Conservation (phyloP, 1,140 invertebrate genomes). For the Nephotettix cincticeps region DNA sequence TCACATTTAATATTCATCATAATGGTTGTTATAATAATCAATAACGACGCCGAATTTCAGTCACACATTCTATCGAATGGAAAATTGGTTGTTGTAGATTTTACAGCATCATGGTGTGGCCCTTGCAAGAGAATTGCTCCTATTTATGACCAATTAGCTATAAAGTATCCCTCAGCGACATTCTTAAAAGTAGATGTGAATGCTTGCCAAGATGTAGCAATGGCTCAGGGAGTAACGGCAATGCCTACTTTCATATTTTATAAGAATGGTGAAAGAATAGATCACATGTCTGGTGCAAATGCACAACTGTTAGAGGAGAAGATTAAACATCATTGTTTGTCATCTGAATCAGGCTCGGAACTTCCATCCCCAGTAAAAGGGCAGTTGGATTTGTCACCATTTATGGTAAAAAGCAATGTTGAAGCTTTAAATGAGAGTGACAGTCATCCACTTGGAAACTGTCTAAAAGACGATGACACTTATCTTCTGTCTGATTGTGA, state of each 20-base stretch:
- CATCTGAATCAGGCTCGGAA: slow-evolving; percentile 55
- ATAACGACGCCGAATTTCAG: slow-evolving; percentile 79
- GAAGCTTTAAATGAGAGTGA: slow-evolving; percentile 98
- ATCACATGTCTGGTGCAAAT: slow-evolving; percentile 83
- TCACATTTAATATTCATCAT: background rate
- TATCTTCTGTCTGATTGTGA: slow-evolving; percentile 92
- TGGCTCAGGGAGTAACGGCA: slow-evolving; percentile 80
- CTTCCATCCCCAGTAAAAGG: slow-evolving; percentile 39
- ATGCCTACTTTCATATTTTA: slow-evolving; percentile 99
- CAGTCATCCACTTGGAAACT: slow-evolving; percentile 79
- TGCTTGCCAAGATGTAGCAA: slow-evolving; percentile 81
- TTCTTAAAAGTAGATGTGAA: slow-evolving; percentile 97
- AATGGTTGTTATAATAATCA: slow-evolving; percentile 52
- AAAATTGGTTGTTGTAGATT: slow-evolving; percentile 93
- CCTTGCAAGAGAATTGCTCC: slow-evolving; percentile 93
- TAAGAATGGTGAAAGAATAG: slow-evolving; percentile 81
- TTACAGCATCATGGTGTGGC: slow-evolving; percentile 92
- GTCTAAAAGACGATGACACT: slow-evolving; percentile 68
- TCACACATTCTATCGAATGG: slow-evolving; percentile 76
- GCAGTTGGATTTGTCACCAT: slow-evolving; percentile 86
- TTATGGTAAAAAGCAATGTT: slow-evolving; percentile 85
- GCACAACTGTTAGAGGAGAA: slow-evolving; percentile 78
- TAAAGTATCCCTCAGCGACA: slow-evolving; percentile 82
- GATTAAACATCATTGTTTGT: slow-evolving; percentile 81
- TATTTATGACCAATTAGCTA: slow-evolving; percentile 80